phyloP scores from a whole-genome alignment of 2,797 vertebrate genomes.

The Xenopus petersii region DNA sequence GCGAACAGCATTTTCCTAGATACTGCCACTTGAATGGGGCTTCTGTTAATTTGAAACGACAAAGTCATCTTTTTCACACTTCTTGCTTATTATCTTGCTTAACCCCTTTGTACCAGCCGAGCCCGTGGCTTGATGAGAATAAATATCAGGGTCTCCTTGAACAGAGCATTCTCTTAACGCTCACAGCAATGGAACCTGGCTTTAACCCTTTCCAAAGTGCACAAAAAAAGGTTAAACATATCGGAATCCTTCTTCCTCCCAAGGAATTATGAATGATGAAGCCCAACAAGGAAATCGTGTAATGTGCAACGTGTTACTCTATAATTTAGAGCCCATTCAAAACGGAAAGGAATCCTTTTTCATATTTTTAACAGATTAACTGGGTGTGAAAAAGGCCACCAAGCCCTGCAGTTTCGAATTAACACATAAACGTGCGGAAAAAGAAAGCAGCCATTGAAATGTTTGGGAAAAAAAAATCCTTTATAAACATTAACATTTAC shows the following conservation, averaged over 20 bases:
- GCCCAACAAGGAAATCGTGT: background rate
- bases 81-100: conserved; percentile 86
- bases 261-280: background rate
- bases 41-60: conserved; percentile 82
- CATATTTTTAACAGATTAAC: conserved; percentile 10
- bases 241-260: conserved; percentile 8
- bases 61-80: conserved; percentile 80
- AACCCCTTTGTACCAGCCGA: conserved; percentile 70
- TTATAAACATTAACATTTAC: conserved; percentile 32
- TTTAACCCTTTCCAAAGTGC: background rate
- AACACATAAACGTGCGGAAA: conserved; percentile 30
- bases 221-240: background rate
- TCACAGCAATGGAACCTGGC: background rate
- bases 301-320: conserved; percentile 27
- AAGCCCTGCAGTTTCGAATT: conserved; percentile 37
- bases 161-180: too few relatives aligned
- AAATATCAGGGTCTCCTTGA: conserved; percentile 15
- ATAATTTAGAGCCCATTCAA: conserved; percentile 47
- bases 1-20: conserved; percentile 78
- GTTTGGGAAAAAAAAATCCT: background rate
- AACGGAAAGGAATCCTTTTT: background rate
- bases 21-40: conserved; percentile 76
- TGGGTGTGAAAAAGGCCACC: conserved; percentile 40
- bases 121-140: conserved; percentile 11
- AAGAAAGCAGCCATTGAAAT: conserved; percentile 34